Evolutionary conservation across 2,888 invertebrate species (phyloP).

Genomic region (Zygothrica quintamaculata): DNA sequence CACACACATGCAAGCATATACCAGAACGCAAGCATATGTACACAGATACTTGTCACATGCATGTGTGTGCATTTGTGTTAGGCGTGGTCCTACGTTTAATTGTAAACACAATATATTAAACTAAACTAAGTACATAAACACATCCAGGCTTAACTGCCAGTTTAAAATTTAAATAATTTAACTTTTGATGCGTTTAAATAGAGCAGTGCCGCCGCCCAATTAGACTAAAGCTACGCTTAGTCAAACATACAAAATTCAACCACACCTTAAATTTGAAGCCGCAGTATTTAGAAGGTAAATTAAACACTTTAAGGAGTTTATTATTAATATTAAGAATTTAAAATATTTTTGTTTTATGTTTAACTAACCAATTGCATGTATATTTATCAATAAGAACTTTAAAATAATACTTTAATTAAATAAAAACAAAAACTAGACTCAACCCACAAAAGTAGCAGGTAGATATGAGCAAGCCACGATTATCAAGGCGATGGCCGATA

Average conservation of each 20-base stretch:
- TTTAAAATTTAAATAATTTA: background rate
- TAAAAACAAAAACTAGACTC: conserved; percentile 63
- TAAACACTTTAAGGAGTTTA: background rate
- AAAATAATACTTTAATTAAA: conserved; percentile 61
- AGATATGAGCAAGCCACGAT: conserved; percentile 65
- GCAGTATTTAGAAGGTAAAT: background rate
- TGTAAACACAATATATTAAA: conserved; percentile 17
- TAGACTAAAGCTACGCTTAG: conserved; percentile 49
- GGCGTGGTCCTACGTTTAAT: conserved; percentile 59
- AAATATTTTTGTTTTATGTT: background rate
- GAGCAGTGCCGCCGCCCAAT: conserved; percentile 46
- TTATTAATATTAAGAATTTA: background rate
- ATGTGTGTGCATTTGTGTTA: conserved; percentile 43
- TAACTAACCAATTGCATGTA: conserved; percentile 31
- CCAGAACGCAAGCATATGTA: too few relatives aligned
- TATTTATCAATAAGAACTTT: conserved; percentile 30
- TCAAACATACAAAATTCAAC: conserved; percentile 48
- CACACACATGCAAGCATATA: conserved; percentile 14
- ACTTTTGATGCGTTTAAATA: background rate
- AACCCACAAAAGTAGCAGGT: conserved; percentile 42
- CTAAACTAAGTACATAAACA: background rate
- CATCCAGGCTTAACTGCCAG: too few relatives aligned
- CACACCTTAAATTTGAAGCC: conserved; percentile 67
- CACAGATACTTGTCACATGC: too few relatives aligned
- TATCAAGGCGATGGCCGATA: conserved; percentile 28